Percentiles rank a stretch among this genome's conserved stretches.
These are phyloP conservation scores for Xenentodon cancila DNA, from an alignment of 2,797 vertebrate genomes.

Conservation along the genomic window DNA sequence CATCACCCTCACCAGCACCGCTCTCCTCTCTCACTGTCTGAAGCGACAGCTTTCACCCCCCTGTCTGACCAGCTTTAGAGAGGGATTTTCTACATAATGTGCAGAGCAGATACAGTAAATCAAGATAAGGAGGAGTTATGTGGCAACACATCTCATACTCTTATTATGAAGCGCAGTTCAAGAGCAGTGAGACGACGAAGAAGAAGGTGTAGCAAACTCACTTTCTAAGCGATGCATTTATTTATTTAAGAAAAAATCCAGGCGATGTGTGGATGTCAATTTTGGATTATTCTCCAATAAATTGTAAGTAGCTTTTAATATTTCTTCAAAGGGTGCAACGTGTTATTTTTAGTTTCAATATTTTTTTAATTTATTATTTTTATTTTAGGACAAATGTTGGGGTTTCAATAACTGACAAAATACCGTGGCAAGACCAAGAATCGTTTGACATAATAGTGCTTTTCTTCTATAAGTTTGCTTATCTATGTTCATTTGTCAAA, in stretches of 20 bases:
- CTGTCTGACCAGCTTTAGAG: constrained; percentile 52
- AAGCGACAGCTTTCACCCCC: constrained; percentile 48
- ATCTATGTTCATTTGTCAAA: too few species aligned
- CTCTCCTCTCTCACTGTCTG: constrained; percentile 42
- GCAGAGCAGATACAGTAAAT: neutral
- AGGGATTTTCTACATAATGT: constrained; percentile 7
- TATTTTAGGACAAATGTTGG: neutral
- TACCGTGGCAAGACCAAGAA: too few species aligned
- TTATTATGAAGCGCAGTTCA: constrained; percentile 18
- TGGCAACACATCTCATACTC: neutral
- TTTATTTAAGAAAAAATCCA: too few species aligned
- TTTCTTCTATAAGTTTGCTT: too few species aligned
- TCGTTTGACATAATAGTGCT: too few species aligned
- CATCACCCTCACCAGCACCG: constrained; percentile 29
- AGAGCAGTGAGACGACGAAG: constrained; percentile 9
- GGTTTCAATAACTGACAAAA: too few species aligned
- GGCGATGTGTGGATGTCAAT: neutral
- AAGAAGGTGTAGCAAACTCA: constrained; percentile 3
- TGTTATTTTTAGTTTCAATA: neutral
- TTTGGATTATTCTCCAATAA: constrained; percentile 7
- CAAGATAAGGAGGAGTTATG: neutral
- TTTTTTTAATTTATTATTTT: neutral
- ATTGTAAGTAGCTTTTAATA: constrained; percentile 25
- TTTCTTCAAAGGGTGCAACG: neutral
- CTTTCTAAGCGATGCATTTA: neutral